Conservation (phyloP, 2,797 vertebrate genomes). For the Oreochromis grahami region DNA sequence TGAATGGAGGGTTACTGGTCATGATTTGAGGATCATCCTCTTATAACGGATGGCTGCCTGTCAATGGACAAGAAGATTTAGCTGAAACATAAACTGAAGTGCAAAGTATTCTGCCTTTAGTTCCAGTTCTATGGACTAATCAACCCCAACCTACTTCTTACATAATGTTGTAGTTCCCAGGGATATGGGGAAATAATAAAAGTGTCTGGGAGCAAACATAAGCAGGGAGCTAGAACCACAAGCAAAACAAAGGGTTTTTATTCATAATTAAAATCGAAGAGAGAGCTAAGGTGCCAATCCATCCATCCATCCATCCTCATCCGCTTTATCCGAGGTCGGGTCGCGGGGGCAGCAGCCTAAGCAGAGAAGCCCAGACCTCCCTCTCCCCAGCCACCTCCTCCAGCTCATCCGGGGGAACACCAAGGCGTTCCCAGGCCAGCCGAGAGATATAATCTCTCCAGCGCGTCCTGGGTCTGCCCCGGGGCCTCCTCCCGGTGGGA, state of each 20-base stretch:
- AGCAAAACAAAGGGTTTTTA: background rate
- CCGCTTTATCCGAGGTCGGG: too few relatives aligned
- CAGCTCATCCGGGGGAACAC: too few relatives aligned
- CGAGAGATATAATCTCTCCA: too few relatives aligned
- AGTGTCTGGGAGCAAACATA: background rate
- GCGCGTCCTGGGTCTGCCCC: too few relatives aligned
- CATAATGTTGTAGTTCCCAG: background rate
- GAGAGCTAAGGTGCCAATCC: background rate
- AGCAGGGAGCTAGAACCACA: background rate
- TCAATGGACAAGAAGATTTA: background rate
- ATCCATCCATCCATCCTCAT: too few relatives aligned
- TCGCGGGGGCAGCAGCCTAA: too few relatives aligned
- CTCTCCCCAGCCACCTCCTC: too few relatives aligned
- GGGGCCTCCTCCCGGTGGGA: too few relatives aligned
- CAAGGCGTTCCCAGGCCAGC: too few relatives aligned
- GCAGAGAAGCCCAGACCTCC: too few relatives aligned
- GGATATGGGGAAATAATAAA: background rate
- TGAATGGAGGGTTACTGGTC: background rate
- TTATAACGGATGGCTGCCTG: background rate
- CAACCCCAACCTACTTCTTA: background rate
- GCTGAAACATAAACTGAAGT: background rate
- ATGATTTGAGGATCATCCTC: background rate
- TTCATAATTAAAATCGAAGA: too few relatives aligned
- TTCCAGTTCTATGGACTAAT: background rate
- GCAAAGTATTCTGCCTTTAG: background rate